A percentile compares a stretch with the other conserved stretches of the same genome.
Conservation (phyloP, 2,888 invertebrate genomes). For the Asteroscopus sphinx region DNA sequence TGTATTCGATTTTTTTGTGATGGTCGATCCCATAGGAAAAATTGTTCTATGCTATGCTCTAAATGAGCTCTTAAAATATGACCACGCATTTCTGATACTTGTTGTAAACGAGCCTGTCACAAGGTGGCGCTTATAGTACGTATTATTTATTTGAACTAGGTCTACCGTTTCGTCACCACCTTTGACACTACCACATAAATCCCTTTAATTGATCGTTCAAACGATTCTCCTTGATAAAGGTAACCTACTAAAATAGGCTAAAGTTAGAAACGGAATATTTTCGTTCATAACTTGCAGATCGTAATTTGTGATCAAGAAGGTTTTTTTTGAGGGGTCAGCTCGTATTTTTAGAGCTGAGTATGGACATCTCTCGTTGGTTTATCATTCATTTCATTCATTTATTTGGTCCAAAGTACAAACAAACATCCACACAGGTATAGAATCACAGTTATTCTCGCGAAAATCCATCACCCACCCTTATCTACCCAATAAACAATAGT, state of each 20-base stretch:
- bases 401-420: background rate
- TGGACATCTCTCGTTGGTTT: background rate
- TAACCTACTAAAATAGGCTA: constrained; percentile 8
- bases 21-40: too few relatives aligned
- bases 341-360: constrained; percentile 8
- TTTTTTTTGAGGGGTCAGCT: constrained; percentile 4
- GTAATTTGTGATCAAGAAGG: constrained; percentile 11
- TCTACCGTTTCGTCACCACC: background rate
- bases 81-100: too few relatives aligned
- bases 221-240: constrained; percentile 14
- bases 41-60: too few relatives aligned
- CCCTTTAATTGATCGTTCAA: constrained; percentile 74
- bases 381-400: too few relatives aligned
- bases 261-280: constrained; percentile 23
- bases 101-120: too few relatives aligned
- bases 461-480: constrained; percentile 40
- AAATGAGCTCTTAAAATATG: too few relatives aligned
- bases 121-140: too few relatives aligned
- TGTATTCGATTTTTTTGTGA: too few relatives aligned
- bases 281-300: constrained; percentile 27
- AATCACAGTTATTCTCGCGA: constrained; percentile 31
- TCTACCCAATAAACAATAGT: constrained; percentile 64
- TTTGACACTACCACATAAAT: constrained; percentile 59
- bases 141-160: too few relatives aligned
- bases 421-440: constrained; percentile 12